Conservation (phyloP, 2,888 invertebrate species). For the Aporophyla lueneburgensis region DNA sequence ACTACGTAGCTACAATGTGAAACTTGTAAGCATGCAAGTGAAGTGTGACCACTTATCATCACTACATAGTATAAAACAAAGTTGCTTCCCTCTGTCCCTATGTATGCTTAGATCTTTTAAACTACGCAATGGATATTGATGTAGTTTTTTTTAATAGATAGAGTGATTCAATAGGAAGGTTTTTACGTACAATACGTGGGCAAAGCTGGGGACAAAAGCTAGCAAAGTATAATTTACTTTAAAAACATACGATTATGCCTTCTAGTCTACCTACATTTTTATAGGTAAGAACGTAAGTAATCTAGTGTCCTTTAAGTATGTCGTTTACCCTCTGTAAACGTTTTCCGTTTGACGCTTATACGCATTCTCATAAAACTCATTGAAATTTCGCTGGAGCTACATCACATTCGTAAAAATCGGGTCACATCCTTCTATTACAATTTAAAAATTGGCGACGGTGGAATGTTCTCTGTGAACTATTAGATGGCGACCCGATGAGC, state of each 20-base stretch:
- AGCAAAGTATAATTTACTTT: constrained; percentile 5
- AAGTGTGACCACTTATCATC: not conserved
- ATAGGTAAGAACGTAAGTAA: constrained; percentile 7
- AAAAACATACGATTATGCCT: not conserved
- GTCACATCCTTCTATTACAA: constrained; percentile 55
- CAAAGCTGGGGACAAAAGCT: too few species aligned
- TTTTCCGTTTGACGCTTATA: constrained; percentile 49
- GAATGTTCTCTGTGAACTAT: constrained; percentile 32
- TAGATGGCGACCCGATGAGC: constrained; percentile 6
- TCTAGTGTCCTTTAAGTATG: constrained; percentile 30
- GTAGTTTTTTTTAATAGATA: too few species aligned
- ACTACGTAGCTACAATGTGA: not conserved
- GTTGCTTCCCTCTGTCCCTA: too few species aligned
- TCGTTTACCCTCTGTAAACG: constrained; percentile 46
- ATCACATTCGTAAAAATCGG: constrained; percentile 47
- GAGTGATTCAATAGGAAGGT: too few species aligned
- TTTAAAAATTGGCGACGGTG: constrained; percentile 33
- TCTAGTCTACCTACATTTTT: not conserved
- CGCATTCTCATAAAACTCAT: constrained; percentile 49
- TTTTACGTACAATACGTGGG: too few species aligned
- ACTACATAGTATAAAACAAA: too few species aligned
- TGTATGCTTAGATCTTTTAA: too few species aligned
- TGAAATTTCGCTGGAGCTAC: constrained; percentile 45
- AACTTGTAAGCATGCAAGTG: not conserved
- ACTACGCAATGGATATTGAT: too few species aligned